Evolutionary conservation across 2,113 vertebrate genomes (phyloP).

Genomic region (Tachuris rubrigastra): DNA sequence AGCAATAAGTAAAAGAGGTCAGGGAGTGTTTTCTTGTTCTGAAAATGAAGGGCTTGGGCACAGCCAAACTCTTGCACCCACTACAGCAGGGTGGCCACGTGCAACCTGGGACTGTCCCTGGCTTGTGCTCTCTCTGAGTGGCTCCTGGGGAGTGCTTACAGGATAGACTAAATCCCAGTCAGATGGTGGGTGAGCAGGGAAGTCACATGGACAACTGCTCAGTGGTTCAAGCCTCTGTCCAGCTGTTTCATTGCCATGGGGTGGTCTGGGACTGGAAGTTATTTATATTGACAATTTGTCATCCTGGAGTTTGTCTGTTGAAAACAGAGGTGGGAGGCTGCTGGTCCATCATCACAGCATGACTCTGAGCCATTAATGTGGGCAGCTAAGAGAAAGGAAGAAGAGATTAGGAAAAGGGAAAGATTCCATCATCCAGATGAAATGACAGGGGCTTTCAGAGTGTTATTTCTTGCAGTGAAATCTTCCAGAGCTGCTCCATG

Average conservation of each 20-base stretch:
- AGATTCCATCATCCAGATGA: background rate
- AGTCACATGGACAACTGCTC: accelerated
- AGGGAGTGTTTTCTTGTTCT: background rate
- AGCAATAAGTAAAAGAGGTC: background rate
- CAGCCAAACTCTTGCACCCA: background rate
- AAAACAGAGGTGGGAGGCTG: background rate
- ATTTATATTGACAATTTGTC: background rate
- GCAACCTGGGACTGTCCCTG: background rate
- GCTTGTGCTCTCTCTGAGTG: background rate
- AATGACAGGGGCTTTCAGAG: background rate
- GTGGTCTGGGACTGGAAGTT: background rate
- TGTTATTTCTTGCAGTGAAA: background rate
- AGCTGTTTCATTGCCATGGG: background rate
- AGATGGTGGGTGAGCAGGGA: background rate
- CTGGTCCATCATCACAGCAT: background rate
- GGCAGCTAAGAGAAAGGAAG: background rate
- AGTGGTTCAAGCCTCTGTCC: background rate
- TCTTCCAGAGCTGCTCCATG: background rate
- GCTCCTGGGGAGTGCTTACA: background rate
- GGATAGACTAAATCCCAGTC: background rate
- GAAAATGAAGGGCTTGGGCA: background rate
- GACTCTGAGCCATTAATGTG: background rate
- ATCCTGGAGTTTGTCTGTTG: background rate
- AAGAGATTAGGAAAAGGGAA: background rate
- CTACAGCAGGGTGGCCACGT: background rate